Evolutionary conservation across 2,113 vertebrate genomes (phyloP).

Genomic region (Phylloscopus trochiloides): DNA sequence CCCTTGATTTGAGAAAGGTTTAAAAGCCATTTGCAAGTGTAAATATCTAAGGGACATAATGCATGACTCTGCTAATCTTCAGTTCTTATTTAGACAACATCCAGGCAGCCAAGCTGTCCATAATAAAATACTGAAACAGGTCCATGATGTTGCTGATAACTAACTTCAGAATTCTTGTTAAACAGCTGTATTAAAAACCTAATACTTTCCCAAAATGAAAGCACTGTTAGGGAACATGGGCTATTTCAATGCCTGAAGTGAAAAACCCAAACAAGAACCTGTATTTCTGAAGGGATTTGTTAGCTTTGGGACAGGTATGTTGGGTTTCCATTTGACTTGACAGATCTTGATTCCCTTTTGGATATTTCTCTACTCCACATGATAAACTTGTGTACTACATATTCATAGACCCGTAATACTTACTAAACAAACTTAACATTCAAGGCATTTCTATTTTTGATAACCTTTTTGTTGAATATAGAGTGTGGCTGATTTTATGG

Average conservation of each 20-base stretch:
- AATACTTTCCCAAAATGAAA: background rate
- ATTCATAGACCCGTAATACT: background rate
- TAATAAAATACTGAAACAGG: background rate
- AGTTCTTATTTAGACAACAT: background rate
- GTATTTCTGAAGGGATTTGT: background rate
- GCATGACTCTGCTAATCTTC: background rate
- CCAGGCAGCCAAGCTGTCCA: background rate
- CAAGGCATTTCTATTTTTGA: constrained; percentile 26
- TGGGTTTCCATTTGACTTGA: background rate
- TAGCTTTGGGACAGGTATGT: background rate
- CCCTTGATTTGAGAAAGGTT: background rate
- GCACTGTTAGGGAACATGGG: background rate
- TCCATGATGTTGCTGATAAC: background rate
- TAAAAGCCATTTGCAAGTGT: background rate
- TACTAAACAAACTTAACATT: constrained; percentile 30
- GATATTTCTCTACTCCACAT: background rate
- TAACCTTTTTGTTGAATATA: constrained; percentile 10
- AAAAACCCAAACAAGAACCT: background rate
- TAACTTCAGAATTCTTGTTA: background rate
- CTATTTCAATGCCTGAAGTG: background rate
- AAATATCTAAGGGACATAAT: background rate
- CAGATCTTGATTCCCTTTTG: background rate
- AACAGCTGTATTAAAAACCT: background rate
- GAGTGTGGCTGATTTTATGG: constrained; percentile 16
- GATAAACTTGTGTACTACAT: background rate